These are phyloP conservation scores for Syritta pipiens DNA, from an alignment of 2,888 invertebrate genomes.

Conservation along the genomic window DNA sequence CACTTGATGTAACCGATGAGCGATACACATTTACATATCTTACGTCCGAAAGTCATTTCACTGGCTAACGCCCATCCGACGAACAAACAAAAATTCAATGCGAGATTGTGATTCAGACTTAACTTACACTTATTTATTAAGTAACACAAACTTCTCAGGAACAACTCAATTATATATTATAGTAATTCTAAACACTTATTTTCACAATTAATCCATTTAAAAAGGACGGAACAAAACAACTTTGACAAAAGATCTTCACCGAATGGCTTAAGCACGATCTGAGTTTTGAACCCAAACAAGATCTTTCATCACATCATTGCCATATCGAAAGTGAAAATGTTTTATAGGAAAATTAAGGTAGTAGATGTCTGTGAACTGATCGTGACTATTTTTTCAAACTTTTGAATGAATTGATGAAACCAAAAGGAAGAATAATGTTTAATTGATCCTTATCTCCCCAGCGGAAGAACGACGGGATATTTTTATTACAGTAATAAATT, in stretches of 20 bases:
- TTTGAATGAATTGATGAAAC: too few relatives aligned
- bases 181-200: neutral
- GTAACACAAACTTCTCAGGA: neutral
- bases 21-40: neutral
- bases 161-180: neutral
- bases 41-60: constrained; percentile 16
- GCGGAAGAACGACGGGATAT: too few relatives aligned
- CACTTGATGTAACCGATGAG: neutral
- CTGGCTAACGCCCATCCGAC: constrained; percentile 41
- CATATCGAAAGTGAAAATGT: neutral
- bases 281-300: constrained; percentile 22
- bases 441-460: too few relatives aligned
- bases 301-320: constrained; percentile 1
- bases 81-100: neutral
- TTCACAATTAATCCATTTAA: neutral
- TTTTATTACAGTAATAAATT: too few relatives aligned
- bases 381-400: neutral
- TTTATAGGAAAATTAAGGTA: neutral
- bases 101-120: neutral
- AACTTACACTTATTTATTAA: constrained; percentile 23
- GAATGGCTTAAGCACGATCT: constrained; percentile 20
- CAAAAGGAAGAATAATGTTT: too few relatives aligned
- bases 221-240: constrained; percentile 36
- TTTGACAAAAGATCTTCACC: neutral
- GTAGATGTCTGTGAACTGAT: neutral